phyloP scores from a whole-genome alignment of 2,888 invertebrate species.

The Pediacus dermestoides region DNA sequence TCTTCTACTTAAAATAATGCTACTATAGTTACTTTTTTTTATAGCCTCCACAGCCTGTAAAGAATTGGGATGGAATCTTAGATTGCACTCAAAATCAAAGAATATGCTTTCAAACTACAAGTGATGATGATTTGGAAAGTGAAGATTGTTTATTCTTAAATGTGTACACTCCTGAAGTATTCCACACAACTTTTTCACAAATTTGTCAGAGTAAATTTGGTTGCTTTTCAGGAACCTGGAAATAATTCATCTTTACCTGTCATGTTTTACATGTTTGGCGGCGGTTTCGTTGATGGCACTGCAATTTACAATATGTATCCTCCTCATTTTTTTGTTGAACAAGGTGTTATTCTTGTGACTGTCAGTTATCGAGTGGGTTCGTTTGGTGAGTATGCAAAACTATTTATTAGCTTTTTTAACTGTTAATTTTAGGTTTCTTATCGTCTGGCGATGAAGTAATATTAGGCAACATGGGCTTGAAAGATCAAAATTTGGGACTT shows the following conservation, averaged over 20 bases:
- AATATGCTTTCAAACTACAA: slow-evolving; percentile 26
- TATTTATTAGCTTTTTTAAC: background rate
- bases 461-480: slow-evolving; percentile 33
- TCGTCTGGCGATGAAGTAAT: slow-evolving; percentile 28
- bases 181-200: no score
- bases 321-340: slow-evolving; percentile 41
- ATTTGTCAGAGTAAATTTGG: no score
- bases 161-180: slow-evolving; percentile 32
- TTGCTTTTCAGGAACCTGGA: slow-evolving; percentile 14
- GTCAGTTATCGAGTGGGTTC: slow-evolving; percentile 33
- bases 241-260: slow-evolving; percentile 37
- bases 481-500: slow-evolving; percentile 32
- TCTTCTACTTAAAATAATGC: no score
- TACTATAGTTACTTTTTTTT: slow-evolving; percentile 3
- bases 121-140: slow-evolving; percentile 21
- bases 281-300: slow-evolving; percentile 43
- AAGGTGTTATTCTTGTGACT: slow-evolving; percentile 34
- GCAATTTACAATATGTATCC: slow-evolving; percentile 33
- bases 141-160: slow-evolving; percentile 34
- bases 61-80: slow-evolving; percentile 31
- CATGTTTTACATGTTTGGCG: slow-evolving; percentile 46
- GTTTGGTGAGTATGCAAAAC: slow-evolving; percentile 24
- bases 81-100: slow-evolving; percentile 30
- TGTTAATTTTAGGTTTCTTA: slow-evolving; percentile 26
- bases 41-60: slow-evolving; percentile 28